phyloP scores from a whole-genome alignment of 1,140 invertebrate genomes.

The Chionoecetes opilio region DNA sequence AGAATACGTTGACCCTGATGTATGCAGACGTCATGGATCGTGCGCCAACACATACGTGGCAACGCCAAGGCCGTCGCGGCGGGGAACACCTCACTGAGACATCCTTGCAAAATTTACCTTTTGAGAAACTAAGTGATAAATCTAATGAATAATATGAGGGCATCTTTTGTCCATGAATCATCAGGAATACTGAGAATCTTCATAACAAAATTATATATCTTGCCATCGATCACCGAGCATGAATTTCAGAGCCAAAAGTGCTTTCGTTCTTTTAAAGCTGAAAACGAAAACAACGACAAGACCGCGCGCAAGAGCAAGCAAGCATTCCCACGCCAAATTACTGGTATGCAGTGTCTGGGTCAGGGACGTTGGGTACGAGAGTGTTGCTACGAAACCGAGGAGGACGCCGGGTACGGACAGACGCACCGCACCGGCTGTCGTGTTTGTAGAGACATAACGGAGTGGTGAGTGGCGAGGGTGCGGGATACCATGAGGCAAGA shows the following conservation, averaged over 20 bases:
- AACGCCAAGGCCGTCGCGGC: neutral
- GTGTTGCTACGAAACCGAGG: constrained; percentile 71
- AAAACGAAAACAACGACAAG: constrained; percentile 60
- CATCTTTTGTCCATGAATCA: no score
- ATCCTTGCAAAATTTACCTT: neutral
- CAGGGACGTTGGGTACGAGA: constrained; percentile 74
- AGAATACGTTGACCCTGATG: neutral
- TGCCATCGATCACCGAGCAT: neutral
- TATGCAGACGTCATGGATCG: constrained; percentile 21
- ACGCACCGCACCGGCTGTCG: constrained; percentile 60
- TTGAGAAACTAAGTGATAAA: neutral
- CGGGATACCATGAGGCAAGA: constrained; percentile 1
- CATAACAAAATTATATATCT: no score
- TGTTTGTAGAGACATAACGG: constrained; percentile 34
- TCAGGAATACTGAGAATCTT: no score
- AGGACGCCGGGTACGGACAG: constrained; percentile 62
- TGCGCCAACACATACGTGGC: neutral
- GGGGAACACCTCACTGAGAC: neutral
- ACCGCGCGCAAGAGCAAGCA: constrained; percentile 61
- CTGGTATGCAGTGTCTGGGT: constrained; percentile 66
- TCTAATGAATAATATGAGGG: no score
- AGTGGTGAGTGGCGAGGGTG: constrained; percentile 31
- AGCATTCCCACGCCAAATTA: constrained; percentile 66
- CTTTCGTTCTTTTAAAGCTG: neutral
- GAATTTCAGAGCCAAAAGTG: neutral